Evolutionary conservation across 2,797 vertebrate species (phyloP).

Genomic region (Dallia pectoralis): DNA sequence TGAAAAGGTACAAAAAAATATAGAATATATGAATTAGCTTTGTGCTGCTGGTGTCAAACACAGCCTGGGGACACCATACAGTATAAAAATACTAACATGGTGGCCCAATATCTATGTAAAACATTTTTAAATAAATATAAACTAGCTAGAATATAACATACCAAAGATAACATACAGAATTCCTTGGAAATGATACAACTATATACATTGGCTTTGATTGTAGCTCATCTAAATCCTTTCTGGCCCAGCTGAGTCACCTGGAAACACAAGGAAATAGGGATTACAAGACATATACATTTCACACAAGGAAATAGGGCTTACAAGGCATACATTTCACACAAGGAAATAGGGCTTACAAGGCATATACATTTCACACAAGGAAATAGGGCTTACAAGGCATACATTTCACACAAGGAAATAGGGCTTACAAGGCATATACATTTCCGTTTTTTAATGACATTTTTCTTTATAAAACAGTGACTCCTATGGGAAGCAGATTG

Average conservation of each 20-base stretch:
- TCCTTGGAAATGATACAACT: not conserved
- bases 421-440: too few species aligned
- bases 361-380: too few species aligned
- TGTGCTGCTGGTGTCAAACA: not conserved
- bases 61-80: not conserved
- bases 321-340: too few species aligned
- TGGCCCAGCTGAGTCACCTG: constrained; percentile 8
- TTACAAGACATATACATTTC: too few species aligned
- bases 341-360: too few species aligned
- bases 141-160: too few species aligned
- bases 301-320: too few species aligned
- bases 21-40: not conserved
- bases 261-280: not conserved
- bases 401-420: too few species aligned
- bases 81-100: not conserved
- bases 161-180: not conserved
- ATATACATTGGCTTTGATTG: constrained; percentile 2
- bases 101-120: not conserved
- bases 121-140: not conserved
- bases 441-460: too few species aligned
- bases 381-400: too few species aligned
- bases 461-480: too few species aligned
- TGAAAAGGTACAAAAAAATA: not conserved
- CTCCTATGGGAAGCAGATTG: too few species aligned
- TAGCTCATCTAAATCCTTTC: not conserved